Evolutionary conservation across 2,888 invertebrate genomes (phyloP), one percentile per base, ranked within the genome.

Genomic region (Phytoseiulus persimilis): DNA sequence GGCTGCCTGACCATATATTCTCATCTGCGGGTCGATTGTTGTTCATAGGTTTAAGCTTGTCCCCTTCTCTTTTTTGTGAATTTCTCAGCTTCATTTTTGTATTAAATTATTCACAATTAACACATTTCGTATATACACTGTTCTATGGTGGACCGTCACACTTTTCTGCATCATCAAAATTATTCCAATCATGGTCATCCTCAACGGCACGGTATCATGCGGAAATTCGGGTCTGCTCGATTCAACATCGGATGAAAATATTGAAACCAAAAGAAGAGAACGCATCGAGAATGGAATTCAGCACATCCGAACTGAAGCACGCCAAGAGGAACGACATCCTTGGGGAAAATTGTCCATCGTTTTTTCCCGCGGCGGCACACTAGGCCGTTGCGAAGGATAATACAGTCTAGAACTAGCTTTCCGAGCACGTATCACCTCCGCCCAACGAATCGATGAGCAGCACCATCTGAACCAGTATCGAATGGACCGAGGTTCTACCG

Each of bases 21-120:
- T 65, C 28, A 23, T 65, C 65, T 65, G 65, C 65, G 11, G 14
- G 23, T 65, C 65, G 65, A 65, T 65, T 65, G 65, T 65, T 65
- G 14, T 65, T 23, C 65, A 28, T 6, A 2, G 18, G 65, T 65
- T 39, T 39, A 39, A 39, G 39, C 39, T 39, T 39, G 65, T 23
- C 14, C 65, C 18, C 65, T 14, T 65, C 65, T 14, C 23, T 65
- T 65, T 65, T 65, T 65, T 65, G 14, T 65, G 14, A 65, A 65
- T 65, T 65, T 65, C 18, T 3, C 2, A 11, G 18, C 23, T 14
- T 65, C 14, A 2, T 65, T 65, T 87, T 87, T 87, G 87, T 87
- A 87, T 87, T 87, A 87, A 87, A 87, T 87, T 87, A 87, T 87
- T 87, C 87, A 87, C 87, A 87, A 87, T 87, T 87, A 87, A 87